Evolutionary conservation across 1,140 invertebrate genomes (phyloP), one percentile per base, ranked within the genome.

Genomic region (Euura saliciscinereae): DNA sequence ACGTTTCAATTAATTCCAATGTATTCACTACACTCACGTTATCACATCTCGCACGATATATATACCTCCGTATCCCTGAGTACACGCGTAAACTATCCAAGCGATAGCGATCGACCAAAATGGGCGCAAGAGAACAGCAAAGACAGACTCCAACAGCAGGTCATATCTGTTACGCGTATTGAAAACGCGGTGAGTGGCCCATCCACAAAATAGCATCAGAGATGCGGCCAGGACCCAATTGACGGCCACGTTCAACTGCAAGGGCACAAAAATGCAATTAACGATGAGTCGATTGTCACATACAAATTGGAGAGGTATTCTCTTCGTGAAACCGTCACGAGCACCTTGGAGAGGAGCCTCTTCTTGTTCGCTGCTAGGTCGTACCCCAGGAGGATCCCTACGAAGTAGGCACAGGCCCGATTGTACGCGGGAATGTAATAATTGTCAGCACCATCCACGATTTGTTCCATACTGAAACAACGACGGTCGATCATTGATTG

Each of bases 311-410:
- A 59, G 13, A 6, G 51, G 28, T 28, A 59, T 11, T n/a, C 6
- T 59, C 6, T 59, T 59, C 51, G 6, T n/a, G 51, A 3, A 59
- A 6, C 51, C 13, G 13, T 59, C 2, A 59, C 6, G 5, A 59
- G 3, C 51, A 59, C 51, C 51, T 71, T 74, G 46, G 46, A 71
- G 2, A 4, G 65, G 8, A 70, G 72, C 71, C 46, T 72, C n/a
- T 46, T 74, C n/a, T 46, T 74, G 45, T 73, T 66, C 11, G 65
- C 59, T 28, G 59, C 72, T 69, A 69, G 65, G 7, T 89, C 75
- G 74, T 90, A 91, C 28, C 90, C 90, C n/a, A 87, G 77, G 28
- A 89, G 78, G 69, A 91, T 87, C 13, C 91, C 91, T 11, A 90
- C 83, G 13, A 92, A 76, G 82, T 90, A 92, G 0, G 91, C 89